Evolutionary conservation across 92 coral and sea anemone genomes (phyloP), one percentile per base, ranked within the genome.

Genomic region (Epizoanthus fatuus): DNA sequence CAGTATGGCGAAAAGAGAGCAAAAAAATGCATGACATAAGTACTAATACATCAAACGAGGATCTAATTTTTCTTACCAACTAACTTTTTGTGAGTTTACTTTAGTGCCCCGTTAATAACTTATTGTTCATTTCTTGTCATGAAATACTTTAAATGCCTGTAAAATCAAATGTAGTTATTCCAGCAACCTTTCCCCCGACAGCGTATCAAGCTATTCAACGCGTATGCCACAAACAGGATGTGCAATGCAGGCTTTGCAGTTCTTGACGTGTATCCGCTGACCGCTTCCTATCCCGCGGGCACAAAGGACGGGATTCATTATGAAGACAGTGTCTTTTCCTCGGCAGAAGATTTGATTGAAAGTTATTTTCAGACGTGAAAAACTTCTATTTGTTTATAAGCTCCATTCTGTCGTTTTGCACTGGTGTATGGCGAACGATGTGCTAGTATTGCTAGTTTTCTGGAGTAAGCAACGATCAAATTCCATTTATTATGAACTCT

Each of bases 191-290:
- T 38, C 35, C 37, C 10, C 64, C 47, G 11, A 14, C 87, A 91
- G 96, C 69, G 96, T 68, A 93, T 93, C 86, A 81, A 88, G 84
- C 66, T 93, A 63, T 93, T 93, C 87, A 93, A 93, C 84, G 96
- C 96, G 15, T 93, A 93, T 67, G 92, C 93, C 2, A 78, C 80
- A 67, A 84, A 73, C 45, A 85, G 69, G 71, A 93, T 93, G 96
- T 93, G 96, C 80, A 54, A 81, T 13, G 96, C 94, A 39, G 91
- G 93, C 32, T 90, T 80, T 64, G 84, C 94, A 37, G 92, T 93
- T 16, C 75, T 93, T 11, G 96, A 93, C 35, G 90, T 93, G 25
- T 93, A 93, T 73, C 94, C 91, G 16, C 59, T 93, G 40, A 88
- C 91, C 51, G 86, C 89, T 53, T 74, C 94, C 32, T 93, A 84